phyloP scores from a whole-genome alignment of 2,888 invertebrate species.

The Calephelis perditalis region DNA sequence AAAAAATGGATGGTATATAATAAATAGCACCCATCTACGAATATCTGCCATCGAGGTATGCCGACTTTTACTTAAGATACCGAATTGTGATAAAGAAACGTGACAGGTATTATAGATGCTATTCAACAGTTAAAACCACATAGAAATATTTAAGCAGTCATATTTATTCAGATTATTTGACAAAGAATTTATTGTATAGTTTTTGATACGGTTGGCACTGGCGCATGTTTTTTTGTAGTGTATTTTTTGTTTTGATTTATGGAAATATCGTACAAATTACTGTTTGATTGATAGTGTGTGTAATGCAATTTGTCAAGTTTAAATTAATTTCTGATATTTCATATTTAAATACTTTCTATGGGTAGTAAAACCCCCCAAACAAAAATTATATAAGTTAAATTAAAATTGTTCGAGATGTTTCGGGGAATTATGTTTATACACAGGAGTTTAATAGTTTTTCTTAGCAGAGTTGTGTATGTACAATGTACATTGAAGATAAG shows the following conservation, averaged over 20 bases:
- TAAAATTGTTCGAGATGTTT: too few species aligned
- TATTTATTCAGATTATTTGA: not conserved
- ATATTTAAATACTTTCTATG: not conserved
- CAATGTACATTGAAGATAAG: too few species aligned
- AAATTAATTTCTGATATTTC: not conserved
- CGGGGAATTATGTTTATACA: too few species aligned
- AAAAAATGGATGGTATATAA: too few species aligned
- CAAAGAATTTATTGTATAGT: not conserved
- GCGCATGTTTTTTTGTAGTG: constrained; percentile 2
- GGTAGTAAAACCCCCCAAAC: too few species aligned
- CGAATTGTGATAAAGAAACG: constrained; percentile 3
- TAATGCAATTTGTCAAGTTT: constrained; percentile 4
- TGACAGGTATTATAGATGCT: constrained; percentile 6
- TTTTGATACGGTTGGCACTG: not conserved
- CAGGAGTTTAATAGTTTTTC: too few species aligned
- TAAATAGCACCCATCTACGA: too few species aligned
- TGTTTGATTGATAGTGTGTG: not conserved
- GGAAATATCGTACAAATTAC: constrained; percentile 10
- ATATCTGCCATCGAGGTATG: not conserved
- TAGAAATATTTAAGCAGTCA: constrained; percentile 3
- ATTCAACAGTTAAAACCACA: constrained; percentile 1
- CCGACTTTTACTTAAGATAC: constrained; percentile 1
- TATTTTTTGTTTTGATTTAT: not conserved
- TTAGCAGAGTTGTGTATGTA: too few species aligned
- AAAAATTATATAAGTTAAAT: too few species aligned